A percentile compares a stretch with the other conserved stretches of the same genome.
Conservation (phyloP, 2,113 vertebrate genomes). For the Cairina moschata region DNA sequence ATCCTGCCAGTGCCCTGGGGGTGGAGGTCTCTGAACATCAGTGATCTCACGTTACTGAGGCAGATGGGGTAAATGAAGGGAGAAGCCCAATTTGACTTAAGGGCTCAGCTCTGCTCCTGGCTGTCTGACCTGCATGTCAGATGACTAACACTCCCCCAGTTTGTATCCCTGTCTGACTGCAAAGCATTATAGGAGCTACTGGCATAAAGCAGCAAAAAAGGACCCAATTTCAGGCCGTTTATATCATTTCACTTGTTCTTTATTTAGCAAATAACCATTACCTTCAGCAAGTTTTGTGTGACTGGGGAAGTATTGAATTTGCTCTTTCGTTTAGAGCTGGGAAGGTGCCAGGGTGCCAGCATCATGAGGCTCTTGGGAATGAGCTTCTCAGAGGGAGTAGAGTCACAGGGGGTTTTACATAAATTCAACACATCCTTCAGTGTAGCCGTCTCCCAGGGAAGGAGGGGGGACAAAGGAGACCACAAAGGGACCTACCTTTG, state of each 20-base stretch:
- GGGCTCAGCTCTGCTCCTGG: not conserved
- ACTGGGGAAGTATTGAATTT: slow-evolving; percentile 38
- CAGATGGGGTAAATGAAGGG: slow-evolving; percentile 50
- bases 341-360: slow-evolving; percentile 35
- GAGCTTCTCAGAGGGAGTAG: not conserved
- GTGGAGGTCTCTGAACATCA: slow-evolving; percentile 42
- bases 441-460: not conserved
- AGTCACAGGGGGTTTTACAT: not conserved
- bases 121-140: slow-evolving; percentile 9
- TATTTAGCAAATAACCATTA: slow-evolving; percentile 53
- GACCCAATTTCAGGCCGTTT: slow-evolving; percentile 34
- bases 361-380: not conserved
- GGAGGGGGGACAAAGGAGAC: not conserved
- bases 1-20: not conserved
- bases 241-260: slow-evolving; percentile 24
- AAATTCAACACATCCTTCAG: not conserved
- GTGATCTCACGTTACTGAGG: slow-evolving; percentile 37
- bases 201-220: not conserved
- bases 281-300: slow-evolving; percentile 41
- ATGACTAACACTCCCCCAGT: not conserved
- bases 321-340: not conserved
- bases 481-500: not conserved
- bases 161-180: not conserved
- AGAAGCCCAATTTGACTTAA: slow-evolving; percentile 47
- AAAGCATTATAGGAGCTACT: slow-evolving; percentile 1